Evolutionary conservation across 2,888 invertebrate species (phyloP).

Genomic region (Acronicta alni): DNA sequence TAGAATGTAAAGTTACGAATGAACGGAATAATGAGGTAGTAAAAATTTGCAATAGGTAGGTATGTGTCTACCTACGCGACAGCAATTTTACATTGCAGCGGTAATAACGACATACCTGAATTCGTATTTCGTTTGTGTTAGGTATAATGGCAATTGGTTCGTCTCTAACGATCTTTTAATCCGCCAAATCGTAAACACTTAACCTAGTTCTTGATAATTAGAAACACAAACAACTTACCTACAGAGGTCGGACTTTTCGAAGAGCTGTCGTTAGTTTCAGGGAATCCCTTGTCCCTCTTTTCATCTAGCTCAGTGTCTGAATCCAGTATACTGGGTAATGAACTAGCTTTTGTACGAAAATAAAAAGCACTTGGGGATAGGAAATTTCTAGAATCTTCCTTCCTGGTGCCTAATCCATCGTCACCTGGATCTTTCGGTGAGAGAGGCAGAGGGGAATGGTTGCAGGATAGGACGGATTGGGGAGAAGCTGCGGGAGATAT

Average conservation of each 20-base stretch:
- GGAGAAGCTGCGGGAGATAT: conserved; percentile 90
- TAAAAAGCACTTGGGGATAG: conserved; percentile 90
- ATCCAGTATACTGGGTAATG: conserved; percentile 95
- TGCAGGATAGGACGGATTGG: conserved; percentile 78
- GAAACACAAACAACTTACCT: conserved; percentile 74
- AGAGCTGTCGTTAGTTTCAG: conserved; percentile 82
- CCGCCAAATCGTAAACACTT: conserved; percentile 9
- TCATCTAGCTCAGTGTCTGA: conserved; percentile 92
- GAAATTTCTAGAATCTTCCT: conserved; percentile 84
- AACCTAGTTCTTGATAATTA: background rate
- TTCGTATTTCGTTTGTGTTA: background rate
- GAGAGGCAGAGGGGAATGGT: conserved; percentile 72
- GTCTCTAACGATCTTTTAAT: conserved; percentile 7
- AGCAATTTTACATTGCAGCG: conserved; percentile 10
- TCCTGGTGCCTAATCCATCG: conserved; percentile 62
- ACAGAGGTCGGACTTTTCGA: conserved; percentile 92
- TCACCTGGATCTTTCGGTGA: conserved; percentile 66
- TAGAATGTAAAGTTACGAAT: conserved; percentile 14
- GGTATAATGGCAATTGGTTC: background rate
- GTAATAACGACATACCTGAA: conserved; percentile 15
- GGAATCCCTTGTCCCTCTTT: conserved; percentile 83
- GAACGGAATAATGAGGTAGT: conserved; percentile 4
- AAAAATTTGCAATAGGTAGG: conserved; percentile 9
- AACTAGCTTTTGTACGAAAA: conserved; percentile 91
- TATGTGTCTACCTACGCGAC: background rate